Base-by-base conservation (phyloP, 2,888 invertebrate species). In the Drosophila melanocephala region DNA sequence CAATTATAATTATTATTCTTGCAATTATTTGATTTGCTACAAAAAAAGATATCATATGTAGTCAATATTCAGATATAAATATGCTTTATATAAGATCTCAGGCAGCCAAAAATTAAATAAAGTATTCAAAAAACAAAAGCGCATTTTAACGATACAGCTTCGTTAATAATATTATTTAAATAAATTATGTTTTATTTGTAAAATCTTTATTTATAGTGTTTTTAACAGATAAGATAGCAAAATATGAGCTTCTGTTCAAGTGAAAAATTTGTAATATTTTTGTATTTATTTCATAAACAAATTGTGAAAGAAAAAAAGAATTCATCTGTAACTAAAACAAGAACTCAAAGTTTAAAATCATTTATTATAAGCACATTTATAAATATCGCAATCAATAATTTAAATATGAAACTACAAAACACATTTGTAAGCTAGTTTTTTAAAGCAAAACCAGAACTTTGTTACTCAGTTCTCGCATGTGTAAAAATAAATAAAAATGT, bases 1-100 rank as follows among this genome's bases (percentile, higher is more conserved):
- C 60, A 69, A 53, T 79, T 42, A 69, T 53, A 56, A 74, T 60
- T 64, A 61, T 39, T 47, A 16, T 47, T 47, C 9, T 26, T 2
- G 26, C 28, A 44, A 19, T n/a, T 22, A 33, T 65, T 58, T 42
- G 75, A 35, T 57, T 14, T 26, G 50, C 22, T n/a, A 19, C 39
- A 33, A 7, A 22, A 9, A 10, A 5, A 58, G 10, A 26, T 51
- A 75, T 62, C 58, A 67, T 35, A 5, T 51, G 16, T 22, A 26
- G 16, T 30, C 7, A 26, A 42, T 53, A 56, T 19, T 53, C 22
- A 9, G 7, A 47, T 22, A 22, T 16, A 16, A 32, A 33, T 33
- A 28, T 51, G 5, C 2, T 16, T 22, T 22, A 1, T 22, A 4
- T 7, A 1, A 12, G 12, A 22, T 5, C n/a, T 42, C n/a, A 22